phyloP scores from a whole-genome alignment of 2,797 vertebrate species.

The Antennarius maculatus region DNA sequence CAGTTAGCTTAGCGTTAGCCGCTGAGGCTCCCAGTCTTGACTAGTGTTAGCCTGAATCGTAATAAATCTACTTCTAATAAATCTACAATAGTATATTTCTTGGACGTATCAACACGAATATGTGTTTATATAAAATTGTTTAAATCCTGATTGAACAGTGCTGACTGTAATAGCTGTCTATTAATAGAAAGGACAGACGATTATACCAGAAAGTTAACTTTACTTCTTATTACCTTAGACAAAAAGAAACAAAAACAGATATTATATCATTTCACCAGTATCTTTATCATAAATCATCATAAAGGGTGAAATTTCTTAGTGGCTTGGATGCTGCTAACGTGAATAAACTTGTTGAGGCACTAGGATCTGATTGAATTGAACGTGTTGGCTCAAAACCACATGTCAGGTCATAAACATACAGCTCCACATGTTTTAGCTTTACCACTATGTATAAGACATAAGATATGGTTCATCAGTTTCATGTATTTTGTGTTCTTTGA shows the following conservation, averaged over 20 bases:
- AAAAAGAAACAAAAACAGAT: no score
- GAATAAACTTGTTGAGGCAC: no score
- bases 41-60: background rate
- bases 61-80: background rate
- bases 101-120: accelerated
- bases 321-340: background rate
- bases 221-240: background rate
- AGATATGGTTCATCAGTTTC: no score
- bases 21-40: conserved; percentile 18
- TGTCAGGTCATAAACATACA: background rate
- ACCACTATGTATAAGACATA: no score
- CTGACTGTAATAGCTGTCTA: background rate
- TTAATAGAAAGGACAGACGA: conserved; percentile 1
- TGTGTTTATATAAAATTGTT: accelerated
- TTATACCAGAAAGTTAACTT: conserved; percentile 14
- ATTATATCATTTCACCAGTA: no score
- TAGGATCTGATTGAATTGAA: background rate
- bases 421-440: background rate
- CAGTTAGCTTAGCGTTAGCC: conserved; percentile 67
- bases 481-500: no score
- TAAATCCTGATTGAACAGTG: accelerated
- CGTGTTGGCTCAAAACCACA: background rate
- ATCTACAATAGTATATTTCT: background rate
- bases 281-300: background rate
- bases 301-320: background rate